phyloP scores from a whole-genome alignment of 2,797 vertebrate genomes.

The Chelon auratus region DNA sequence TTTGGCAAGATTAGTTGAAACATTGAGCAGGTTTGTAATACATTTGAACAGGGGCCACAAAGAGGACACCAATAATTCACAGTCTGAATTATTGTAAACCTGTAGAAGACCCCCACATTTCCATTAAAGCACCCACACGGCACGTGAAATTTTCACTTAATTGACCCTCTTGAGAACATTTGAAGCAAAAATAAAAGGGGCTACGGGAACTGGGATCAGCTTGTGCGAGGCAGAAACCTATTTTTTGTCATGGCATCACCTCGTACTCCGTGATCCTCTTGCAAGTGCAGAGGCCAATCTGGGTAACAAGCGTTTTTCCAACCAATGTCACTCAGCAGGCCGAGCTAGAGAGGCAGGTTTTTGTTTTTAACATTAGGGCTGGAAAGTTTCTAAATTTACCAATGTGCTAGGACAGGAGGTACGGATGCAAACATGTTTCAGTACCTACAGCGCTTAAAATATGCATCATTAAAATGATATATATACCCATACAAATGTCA shows the following conservation, averaged over 20 bases:
- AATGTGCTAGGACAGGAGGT: constrained; percentile 47
- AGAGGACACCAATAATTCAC: constrained; percentile 53
- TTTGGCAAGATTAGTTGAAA: constrained; percentile 38
- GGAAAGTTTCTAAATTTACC: constrained; percentile 33
- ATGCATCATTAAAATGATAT: constrained; percentile 16
- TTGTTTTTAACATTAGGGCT: constrained; percentile 20
- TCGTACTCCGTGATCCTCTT: constrained; percentile 15
- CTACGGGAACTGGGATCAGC: constrained; percentile 45
- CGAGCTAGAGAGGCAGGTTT: background rate
- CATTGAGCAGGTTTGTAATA: constrained; percentile 46
- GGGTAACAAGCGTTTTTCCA: constrained; percentile 9
- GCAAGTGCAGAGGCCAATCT: constrained; percentile 14
- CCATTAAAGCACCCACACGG: constrained; percentile 37
- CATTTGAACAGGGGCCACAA: constrained; percentile 43
- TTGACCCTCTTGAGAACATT: constrained; percentile 54
- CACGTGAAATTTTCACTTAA: constrained; percentile 38
- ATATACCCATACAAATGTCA: constrained; percentile 4
- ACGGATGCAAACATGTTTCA: constrained; percentile 32
- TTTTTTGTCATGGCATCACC: constrained; percentile 10
- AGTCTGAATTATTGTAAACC: constrained; percentile 29
- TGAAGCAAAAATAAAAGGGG: constrained; percentile 53
- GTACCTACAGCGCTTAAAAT: constrained; percentile 15
- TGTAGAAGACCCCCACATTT: constrained; percentile 28
- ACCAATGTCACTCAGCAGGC: constrained; percentile 11
- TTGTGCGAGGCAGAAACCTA: background rate